Conservation (phyloP, 2,797 vertebrate species). For the Enteromius radiatus region DNA sequence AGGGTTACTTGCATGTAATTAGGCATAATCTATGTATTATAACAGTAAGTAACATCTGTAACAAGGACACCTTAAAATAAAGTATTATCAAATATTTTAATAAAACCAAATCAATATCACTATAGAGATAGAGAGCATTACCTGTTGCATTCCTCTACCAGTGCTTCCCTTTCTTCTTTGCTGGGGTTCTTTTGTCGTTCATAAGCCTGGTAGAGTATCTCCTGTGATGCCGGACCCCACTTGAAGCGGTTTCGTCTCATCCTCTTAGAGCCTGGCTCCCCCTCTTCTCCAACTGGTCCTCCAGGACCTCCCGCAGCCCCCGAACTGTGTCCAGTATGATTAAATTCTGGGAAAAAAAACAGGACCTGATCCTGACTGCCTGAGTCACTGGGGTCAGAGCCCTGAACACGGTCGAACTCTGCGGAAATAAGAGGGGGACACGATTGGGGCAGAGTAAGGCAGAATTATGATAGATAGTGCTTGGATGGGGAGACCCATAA, state of each 20-base stretch:
- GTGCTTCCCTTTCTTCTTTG: constrained; percentile 94
- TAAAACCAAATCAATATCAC: neutral
- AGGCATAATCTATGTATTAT: neutral
- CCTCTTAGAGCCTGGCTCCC: constrained; percentile 94
- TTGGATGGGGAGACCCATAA: constrained; percentile 6
- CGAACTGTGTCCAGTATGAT: constrained; percentile 86
- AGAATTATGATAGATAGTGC: constrained; percentile 2
- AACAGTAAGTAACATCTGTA: neutral
- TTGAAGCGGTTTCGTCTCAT: constrained; percentile 98
- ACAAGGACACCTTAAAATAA: neutral
- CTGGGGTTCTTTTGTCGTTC: constrained; percentile 98
- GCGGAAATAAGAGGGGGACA: constrained; percentile 81
- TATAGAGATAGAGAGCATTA: constrained; percentile 60
- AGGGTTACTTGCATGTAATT: neutral
- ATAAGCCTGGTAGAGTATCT: constrained; percentile 98
- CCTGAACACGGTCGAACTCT: constrained; percentile 97
- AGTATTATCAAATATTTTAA: neutral
- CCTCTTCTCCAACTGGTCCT: constrained; percentile 77
- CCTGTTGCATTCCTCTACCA: constrained; percentile 99
- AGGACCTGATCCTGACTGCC: constrained; percentile 96
- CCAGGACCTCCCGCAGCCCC: constrained; percentile 59
- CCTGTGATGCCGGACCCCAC: constrained; percentile 98
- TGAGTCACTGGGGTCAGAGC: constrained; percentile 90
- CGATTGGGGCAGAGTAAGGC: constrained; percentile 67
- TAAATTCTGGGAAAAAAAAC: constrained; percentile 99